Percentiles rank a stretch among this genome's conserved stretches.
phyloP scores from a whole-genome alignment of 2,113 vertebrate genomes.

The Phalacrocorax brasilianus region DNA sequence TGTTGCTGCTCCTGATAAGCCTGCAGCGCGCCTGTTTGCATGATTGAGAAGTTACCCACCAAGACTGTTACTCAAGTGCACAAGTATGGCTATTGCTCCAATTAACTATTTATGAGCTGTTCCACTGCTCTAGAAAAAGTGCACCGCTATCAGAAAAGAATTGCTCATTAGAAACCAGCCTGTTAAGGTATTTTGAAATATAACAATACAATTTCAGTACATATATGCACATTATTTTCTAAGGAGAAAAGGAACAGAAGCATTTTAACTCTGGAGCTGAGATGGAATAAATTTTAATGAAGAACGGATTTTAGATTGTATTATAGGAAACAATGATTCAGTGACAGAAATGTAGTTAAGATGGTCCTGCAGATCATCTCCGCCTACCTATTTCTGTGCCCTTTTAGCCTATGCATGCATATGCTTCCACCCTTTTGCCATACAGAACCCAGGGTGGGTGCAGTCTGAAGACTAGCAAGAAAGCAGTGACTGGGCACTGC shows the following conservation, averaged over 20 bases:
- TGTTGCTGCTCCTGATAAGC: background rate
- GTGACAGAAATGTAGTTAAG: background rate
- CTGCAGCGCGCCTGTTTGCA: background rate
- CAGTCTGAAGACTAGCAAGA: background rate
- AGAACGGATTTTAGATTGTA: background rate
- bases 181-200: slow-evolving; percentile 16
- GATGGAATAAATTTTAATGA: slow-evolving; percentile 49
- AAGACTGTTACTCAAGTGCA: background rate
- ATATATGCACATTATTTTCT: background rate
- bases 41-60: background rate
- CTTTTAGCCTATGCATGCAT: background rate
- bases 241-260: slow-evolving; percentile 2
- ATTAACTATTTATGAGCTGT: slow-evolving; percentile 52
- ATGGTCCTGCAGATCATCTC: background rate
- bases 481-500: background rate
- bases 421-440: rapidly evolving
- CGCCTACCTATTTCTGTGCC: background rate
- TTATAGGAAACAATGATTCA: background rate
- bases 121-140: slow-evolving; percentile 40
- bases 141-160: background rate
- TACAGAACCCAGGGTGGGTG: no score
- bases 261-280: background rate
- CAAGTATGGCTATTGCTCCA: background rate
- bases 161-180: background rate
- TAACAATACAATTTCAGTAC: background rate